Conservation (phyloP, 1,140 invertebrate genomes). For the Hycleus phaleratus region DNA sequence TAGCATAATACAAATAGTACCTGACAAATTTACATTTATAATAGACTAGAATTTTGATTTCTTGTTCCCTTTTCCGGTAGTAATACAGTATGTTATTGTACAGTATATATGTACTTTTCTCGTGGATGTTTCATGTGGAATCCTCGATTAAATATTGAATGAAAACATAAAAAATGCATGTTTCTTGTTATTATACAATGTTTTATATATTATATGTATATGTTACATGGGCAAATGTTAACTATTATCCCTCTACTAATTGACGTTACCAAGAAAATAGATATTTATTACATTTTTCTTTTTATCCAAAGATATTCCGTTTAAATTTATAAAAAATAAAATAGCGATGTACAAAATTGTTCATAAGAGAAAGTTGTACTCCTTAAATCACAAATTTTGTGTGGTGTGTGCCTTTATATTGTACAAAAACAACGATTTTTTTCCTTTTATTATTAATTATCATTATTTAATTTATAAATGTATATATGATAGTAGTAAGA, state of each 20-base stretch:
- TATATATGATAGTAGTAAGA: too few species aligned
- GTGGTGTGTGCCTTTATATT: conserved; percentile 29
- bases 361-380: conserved; percentile 19
- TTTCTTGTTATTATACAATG: conserved; percentile 21
- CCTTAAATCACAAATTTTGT: conserved; percentile 16
- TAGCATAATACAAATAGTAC: conserved; percentile 25
- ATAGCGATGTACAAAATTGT: conserved; percentile 25
- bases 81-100: conserved; percentile 18
- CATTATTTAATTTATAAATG: too few species aligned
- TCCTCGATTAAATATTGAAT: not conserved
- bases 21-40: conserved; percentile 25
- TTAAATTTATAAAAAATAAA: conserved; percentile 12
- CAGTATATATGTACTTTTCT: conserved; percentile 8
- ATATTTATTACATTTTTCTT: conserved; percentile 14
- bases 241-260: conserved; percentile 20
- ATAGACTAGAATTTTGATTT: conserved; percentile 12
- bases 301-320: too few species aligned
- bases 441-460: too few species aligned
- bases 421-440: conserved; percentile 28
- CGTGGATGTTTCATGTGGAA: not conserved
- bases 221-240: conserved; percentile 29
- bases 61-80: not conserved
- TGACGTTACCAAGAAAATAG: conserved; percentile 28
- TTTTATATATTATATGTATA: conserved; percentile 11
- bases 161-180: not conserved